phyloP scores from a whole-genome alignment of 2,797 vertebrate genomes.

The Danio kyathit region DNA sequence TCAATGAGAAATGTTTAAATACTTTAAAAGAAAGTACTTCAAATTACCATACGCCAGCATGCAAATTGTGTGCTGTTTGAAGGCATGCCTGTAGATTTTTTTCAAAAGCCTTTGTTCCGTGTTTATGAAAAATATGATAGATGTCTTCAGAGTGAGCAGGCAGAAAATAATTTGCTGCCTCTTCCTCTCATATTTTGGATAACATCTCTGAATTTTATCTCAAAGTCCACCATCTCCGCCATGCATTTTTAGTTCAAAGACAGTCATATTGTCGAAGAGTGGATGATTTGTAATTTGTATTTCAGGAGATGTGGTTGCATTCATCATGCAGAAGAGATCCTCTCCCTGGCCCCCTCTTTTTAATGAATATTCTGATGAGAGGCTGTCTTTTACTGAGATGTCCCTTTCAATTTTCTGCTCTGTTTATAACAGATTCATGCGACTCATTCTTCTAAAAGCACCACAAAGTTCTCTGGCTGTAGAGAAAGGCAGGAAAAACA shows the following conservation, averaged over 20 bases:
- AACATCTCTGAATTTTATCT: slow-evolving; percentile 61
- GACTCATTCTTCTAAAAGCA: slow-evolving; percentile 29
- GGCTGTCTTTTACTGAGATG: slow-evolving; percentile 57
- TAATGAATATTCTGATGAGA: slow-evolving; percentile 66
- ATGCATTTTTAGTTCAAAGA: slow-evolving; percentile 61
- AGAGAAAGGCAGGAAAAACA: background rate
- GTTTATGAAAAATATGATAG: slow-evolving; percentile 47
- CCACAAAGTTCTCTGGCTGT: slow-evolving; percentile 3
- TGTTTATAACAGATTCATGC: slow-evolving; percentile 54
- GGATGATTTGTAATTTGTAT: slow-evolving; percentile 69
- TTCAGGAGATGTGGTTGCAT: slow-evolving; percentile 58
- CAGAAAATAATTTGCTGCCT: slow-evolving; percentile 42
- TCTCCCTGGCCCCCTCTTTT: slow-evolving; percentile 43
- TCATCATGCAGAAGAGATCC: slow-evolving; percentile 66
- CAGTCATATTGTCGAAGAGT: slow-evolving; percentile 59
- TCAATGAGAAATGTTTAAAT: slow-evolving; percentile 23
- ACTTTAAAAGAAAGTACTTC: slow-evolving; percentile 29
- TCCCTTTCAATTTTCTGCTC: slow-evolving; percentile 58
- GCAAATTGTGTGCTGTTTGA: slow-evolving; percentile 17
- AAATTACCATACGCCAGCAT: slow-evolving; percentile 1
- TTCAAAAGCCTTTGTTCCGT: slow-evolving; percentile 20
- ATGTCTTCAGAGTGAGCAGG: slow-evolving; percentile 31
- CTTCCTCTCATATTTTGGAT: slow-evolving; percentile 31
- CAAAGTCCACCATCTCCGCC: slow-evolving; percentile 60
- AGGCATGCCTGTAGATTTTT: slow-evolving; percentile 30